Conservation (phyloP, 2,113 vertebrate genomes). For the Oophaga pumilio region DNA sequence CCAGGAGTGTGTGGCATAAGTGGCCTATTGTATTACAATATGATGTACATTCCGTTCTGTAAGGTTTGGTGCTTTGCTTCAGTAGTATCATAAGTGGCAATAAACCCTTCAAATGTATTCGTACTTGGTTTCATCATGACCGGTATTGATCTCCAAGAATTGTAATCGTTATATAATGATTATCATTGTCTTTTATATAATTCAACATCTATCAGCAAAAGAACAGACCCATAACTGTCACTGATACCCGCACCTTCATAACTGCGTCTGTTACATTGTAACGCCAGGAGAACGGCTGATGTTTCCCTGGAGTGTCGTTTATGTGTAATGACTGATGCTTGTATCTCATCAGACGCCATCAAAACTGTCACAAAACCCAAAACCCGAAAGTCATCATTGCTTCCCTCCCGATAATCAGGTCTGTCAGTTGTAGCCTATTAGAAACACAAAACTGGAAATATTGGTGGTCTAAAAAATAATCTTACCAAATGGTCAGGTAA, state of each 20-base stretch:
- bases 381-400: not conserved
- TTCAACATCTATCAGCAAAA: not conserved
- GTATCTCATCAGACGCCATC: slow-evolving; percentile 6
- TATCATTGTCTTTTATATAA: not conserved
- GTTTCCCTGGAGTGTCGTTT: not conserved
- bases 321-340: not conserved
- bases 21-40: too few species aligned
- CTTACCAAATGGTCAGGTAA: too few species aligned
- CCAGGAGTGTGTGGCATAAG: too few species aligned
- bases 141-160: not conserved
- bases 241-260: not conserved
- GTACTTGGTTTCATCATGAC: not conserved
- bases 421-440: not conserved
- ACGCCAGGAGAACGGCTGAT: not conserved
- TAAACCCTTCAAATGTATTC: not conserved
- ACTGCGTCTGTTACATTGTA: not conserved
- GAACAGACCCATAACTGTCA: not conserved
- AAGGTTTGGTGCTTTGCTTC: not conserved
- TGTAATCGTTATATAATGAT: slow-evolving; percentile 1
- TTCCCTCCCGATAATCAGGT: not conserved
- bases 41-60: too few species aligned
- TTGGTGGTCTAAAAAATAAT: too few species aligned
- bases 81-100: not conserved
- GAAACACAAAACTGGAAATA: too few species aligned
- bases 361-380: slow-evolving; percentile 18